Evolutionary conservation across 2,888 invertebrate species (phyloP).

Genomic region (Cybosia mesomella): DNA sequence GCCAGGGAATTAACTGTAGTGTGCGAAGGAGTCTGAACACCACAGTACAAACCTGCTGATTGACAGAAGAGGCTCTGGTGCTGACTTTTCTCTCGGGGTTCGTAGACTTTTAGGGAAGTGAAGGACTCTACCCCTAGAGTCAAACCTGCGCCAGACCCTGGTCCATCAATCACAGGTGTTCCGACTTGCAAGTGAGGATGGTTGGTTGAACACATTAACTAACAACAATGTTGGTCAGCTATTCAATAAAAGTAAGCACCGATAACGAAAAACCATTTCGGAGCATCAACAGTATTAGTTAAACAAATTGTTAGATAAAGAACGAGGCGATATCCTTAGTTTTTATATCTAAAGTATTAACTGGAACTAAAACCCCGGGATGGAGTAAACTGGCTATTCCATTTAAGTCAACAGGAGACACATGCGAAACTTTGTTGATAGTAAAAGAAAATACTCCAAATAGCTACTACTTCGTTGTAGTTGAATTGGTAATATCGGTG

Average conservation of each 20-base stretch:
- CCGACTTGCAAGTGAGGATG: too few relatives aligned
- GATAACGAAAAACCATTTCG: neutral
- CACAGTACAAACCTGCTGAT: too few relatives aligned
- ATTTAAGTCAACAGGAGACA: slow-evolving; percentile 66
- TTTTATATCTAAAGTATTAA: slow-evolving; percentile 43
- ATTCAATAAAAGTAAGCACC: neutral
- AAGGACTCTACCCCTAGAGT: too few relatives aligned
- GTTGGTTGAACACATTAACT: too few relatives aligned
- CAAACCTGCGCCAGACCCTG: too few relatives aligned
- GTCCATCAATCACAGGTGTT: too few relatives aligned
- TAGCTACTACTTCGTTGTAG: slow-evolving; percentile 22
- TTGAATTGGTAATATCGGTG: neutral
- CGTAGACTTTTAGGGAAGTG: too few relatives aligned
- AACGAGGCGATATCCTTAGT: slow-evolving; percentile 13
- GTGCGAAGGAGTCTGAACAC: too few relatives aligned
- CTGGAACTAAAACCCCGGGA: slow-evolving; percentile 30
- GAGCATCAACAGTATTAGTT: neutral
- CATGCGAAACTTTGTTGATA: slow-evolving; percentile 58
- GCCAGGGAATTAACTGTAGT: too few relatives aligned
- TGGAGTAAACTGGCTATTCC: slow-evolving; percentile 70
- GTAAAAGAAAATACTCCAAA: slow-evolving; percentile 33
- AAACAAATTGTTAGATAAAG: slow-evolving; percentile 12
- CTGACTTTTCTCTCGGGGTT: too few relatives aligned
- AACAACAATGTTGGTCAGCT: too few relatives aligned
- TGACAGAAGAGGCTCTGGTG: too few relatives aligned